Evolutionary conservation across 2,888 invertebrate species (phyloP), one percentile per base, ranked within the genome.

Genomic region (Yponomeuta cagnagella): DNA sequence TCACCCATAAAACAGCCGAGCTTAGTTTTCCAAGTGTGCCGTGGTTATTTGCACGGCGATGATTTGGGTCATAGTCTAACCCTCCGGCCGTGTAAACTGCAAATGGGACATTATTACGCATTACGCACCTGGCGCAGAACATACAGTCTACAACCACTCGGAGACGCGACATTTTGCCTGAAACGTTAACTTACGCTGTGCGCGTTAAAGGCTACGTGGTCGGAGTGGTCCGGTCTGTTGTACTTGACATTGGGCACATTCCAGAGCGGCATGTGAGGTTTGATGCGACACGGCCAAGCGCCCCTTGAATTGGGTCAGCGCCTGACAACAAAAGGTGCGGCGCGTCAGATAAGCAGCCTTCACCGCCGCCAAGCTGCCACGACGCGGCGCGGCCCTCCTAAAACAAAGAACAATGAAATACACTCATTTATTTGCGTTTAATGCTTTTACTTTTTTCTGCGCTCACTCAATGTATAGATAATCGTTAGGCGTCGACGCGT

Each of bases 321-420:
- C 88, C 87, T 86, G 82, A 85, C 81, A 82, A 88, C 89, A 89
- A 91, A 90, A 91, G 91, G 92, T 90, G 90, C 83, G 89, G 86
- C 87, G 86, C 87, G 85, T 84, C 85, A 86, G 88, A 90, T 89
- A 90, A 90, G 87, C 88, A 85, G 82, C 85, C 84, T 86, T 87
- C 86, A 83, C 88, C 88, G 86, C 82, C 85, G 86, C 83, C 86
- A 88, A 85, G 85, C 87, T 86, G 70, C 71, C 86, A 82, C 82
- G 79, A 80, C 82, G 83, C 82, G 86, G 83, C 82, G 79, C 80
- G 82, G 83, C 82, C 84, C 82, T 81, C 81, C 84, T 81, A 79
- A 88, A 89, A 90, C 88, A 90, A 90, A 88, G 87, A 87, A 82
- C 85, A 84, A 85, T 85, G 84, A 84, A 87, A 87, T 86, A 85